Conservation (phyloP, 1,140 invertebrate genomes). For the Drosophila nannoptera region DNA sequence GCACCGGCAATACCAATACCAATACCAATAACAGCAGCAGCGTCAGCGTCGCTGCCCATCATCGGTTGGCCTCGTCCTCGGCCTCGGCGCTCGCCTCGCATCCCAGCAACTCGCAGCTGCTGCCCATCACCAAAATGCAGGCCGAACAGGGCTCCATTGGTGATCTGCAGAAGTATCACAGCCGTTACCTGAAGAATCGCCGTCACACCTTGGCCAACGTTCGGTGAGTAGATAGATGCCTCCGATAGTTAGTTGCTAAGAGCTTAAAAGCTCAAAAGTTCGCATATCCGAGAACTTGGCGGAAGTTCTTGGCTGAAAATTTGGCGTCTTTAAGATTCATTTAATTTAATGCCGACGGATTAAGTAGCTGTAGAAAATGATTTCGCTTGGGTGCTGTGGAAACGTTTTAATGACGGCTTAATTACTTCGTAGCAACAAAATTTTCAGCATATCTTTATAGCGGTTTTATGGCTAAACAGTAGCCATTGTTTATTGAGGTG, state of each 20-base stretch:
- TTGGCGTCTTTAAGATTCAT: too few species aligned
- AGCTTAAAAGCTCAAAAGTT: too few species aligned
- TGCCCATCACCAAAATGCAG: constrained; percentile 86
- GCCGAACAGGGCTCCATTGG: constrained; percentile 92
- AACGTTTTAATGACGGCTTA: background rate
- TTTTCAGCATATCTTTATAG: background rate
- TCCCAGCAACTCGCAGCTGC: constrained; percentile 73
- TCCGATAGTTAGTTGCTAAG: too few species aligned
- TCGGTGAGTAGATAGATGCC: constrained; percentile 83
- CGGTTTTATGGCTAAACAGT: too few species aligned
- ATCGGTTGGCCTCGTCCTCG: constrained; percentile 64
- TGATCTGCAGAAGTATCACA: constrained; percentile 91
- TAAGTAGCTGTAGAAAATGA: too few species aligned
- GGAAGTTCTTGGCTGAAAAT: too few species aligned
- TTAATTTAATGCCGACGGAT: too few species aligned
- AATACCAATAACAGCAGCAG: constrained; percentile 77
- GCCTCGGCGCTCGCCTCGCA: constrained; percentile 69
- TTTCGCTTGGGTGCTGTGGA: background rate
- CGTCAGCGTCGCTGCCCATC: constrained; percentile 61
- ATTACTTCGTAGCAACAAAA: background rate
- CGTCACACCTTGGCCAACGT: constrained; percentile 92
- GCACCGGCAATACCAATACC: constrained; percentile 38
- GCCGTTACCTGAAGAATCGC: constrained; percentile 88
- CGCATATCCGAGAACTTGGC: too few species aligned
- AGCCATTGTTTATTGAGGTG: too few species aligned